Evolutionary conservation across 2,113 vertebrate genomes (phyloP).

Genomic region (Nesogale talazaci): DNA sequence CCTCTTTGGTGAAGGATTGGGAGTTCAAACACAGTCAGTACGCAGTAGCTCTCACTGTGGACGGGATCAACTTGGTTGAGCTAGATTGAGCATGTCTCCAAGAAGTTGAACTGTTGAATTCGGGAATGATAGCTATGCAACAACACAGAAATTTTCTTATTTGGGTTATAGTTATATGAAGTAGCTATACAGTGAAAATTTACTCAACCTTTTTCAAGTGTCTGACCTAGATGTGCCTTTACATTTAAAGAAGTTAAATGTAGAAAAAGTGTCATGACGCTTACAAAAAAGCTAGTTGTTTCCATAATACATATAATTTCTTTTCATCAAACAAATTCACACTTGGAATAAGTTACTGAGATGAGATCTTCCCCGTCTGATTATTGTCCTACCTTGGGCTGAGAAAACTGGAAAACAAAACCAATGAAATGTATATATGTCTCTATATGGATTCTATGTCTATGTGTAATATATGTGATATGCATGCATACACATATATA

Average conservation of each 20-base stretch:
- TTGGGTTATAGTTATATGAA: background rate
- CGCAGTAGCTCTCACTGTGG: background rate
- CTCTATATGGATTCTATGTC: too few relatives aligned
- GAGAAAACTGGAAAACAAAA: too few relatives aligned
- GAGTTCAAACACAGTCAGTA: background rate
- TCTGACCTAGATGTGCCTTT: background rate
- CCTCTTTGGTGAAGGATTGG: background rate
- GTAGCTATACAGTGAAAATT: background rate
- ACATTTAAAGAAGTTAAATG: background rate
- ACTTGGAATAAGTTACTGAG: too few relatives aligned
- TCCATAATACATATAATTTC: too few relatives aligned
- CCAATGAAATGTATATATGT: too few relatives aligned
- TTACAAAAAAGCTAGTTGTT: background rate
- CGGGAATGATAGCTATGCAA: background rate
- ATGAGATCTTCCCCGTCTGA: too few relatives aligned
- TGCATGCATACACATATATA: too few relatives aligned
- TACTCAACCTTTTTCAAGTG: background rate
- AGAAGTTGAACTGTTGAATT: background rate
- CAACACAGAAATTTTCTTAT: background rate
- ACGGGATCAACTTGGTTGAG: background rate
- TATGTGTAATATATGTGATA: too few relatives aligned
- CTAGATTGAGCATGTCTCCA: background rate
- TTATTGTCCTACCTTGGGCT: too few relatives aligned
- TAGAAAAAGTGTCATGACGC: too few relatives aligned
- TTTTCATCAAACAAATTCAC: too few relatives aligned